Conservation (phyloP, 2,797 vertebrate species). For the Sus cebifrons region DNA sequence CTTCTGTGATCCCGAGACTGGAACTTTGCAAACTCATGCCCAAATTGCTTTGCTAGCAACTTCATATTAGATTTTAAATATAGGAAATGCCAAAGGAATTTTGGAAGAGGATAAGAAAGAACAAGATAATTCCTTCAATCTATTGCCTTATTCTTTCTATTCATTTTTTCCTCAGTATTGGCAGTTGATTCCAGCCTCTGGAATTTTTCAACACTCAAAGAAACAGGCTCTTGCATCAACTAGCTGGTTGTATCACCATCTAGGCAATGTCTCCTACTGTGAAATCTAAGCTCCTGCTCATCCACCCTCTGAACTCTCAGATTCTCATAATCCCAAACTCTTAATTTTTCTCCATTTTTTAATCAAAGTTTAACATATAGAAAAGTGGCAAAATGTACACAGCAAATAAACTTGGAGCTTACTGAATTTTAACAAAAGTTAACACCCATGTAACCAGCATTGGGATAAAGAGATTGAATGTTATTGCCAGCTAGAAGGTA, state of each 20-base stretch:
- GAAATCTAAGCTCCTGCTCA: not conserved
- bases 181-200: not conserved
- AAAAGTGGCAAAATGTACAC: not conserved
- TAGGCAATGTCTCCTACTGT: not conserved
- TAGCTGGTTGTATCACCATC: not conserved
- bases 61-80: not conserved
- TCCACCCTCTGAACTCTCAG: not conserved
- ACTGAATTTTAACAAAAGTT: not conserved
- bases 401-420: not conserved
- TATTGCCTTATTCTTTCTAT: not conserved
- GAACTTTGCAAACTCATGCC: not conserved
- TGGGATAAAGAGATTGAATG: not conserved
- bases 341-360: not conserved
- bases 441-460: not conserved
- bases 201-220: not conserved
- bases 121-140: not conserved
- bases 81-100: not conserved
- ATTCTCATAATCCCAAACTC: not conserved
- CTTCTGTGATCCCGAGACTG: not conserved
- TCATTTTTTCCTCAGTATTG: not conserved
- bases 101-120: not conserved
- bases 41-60: not conserved
- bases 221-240: not conserved
- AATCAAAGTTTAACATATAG: not conserved
- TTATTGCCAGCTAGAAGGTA: not conserved